Evolutionary conservation across 2,113 vertebrate genomes (phyloP), one percentile per base, ranked within the genome.

Genomic region (Brachyhypopomus occidentalis): DNA sequence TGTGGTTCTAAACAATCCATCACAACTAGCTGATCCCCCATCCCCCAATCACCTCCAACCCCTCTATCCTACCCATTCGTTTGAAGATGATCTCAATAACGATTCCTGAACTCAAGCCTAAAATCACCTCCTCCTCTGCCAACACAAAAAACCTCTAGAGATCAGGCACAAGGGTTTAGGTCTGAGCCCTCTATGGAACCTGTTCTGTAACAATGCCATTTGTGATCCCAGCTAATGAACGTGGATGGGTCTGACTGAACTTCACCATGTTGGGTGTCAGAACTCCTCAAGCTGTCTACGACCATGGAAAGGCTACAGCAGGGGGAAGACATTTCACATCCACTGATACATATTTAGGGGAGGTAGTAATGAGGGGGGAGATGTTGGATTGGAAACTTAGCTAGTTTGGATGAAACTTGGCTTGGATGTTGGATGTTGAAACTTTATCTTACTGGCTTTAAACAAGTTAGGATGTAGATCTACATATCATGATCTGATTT

Each of bases 1-100:
- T n/a, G 41, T 36, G 41, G 86, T 86, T 90, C 81, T 87, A 77
- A 82, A 80, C 87, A 89, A 88, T 45, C 83, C 75, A 85, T 87
- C 84, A 83, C 77, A 66, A 12, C 38, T 20, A 75, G 56, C 30
- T 62, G 6, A 60, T 41, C 30, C 12, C 19, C 56, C 56, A 36
- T 12, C 23, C 62, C 12, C 36, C 45, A 79, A 85, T 84, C 52
- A 69, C 27, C 79, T 71, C 25, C n/a, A 58, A 23, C 1, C 55
- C 48, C 60, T 58, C 30, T 52, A 5, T 59, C 52, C 38, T 25
- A 23, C 78, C 69, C 19, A 0, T 67, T 27, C 71, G 72, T 56
- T 66, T 17, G 64, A 23, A 67, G 22, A 70, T 71, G 17, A 66
- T 45, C 34, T 83, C 70, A 78, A 52, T 63, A 38, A 16, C 7